Evolutionary conservation across 2,888 invertebrate species (phyloP).

Genomic region (Heliconius cydno): DNA sequence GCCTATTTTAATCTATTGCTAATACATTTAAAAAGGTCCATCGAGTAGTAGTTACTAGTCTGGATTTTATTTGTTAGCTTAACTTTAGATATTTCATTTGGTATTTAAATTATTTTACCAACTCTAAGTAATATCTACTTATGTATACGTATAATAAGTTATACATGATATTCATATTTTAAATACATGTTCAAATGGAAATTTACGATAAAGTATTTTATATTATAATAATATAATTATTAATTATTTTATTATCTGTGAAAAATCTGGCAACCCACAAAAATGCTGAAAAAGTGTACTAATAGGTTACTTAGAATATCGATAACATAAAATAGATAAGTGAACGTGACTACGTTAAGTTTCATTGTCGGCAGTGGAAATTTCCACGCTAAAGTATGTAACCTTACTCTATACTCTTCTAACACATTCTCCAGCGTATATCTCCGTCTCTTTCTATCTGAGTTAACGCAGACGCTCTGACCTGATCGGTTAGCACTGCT

Average conservation of each 20-base stretch:
- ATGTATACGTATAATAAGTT: too few species aligned
- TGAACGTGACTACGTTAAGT: slow-evolving; percentile 69
- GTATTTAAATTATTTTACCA: too few species aligned
- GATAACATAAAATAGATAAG: slow-evolving; percentile 53
- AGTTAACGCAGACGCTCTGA: slow-evolving; percentile 80
- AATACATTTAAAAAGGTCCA: too few species aligned
- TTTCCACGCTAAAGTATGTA: slow-evolving; percentile 81
- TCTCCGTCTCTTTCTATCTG: slow-evolving; percentile 63
- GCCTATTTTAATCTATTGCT: background rate
- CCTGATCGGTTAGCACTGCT: slow-evolving; percentile 70
- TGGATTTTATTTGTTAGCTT: too few species aligned
- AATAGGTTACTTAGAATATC: slow-evolving; percentile 44
- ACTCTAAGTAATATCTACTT: too few species aligned
- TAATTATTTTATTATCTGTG: background rate
- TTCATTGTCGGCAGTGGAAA: slow-evolving; percentile 83
- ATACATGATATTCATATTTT: too few species aligned
- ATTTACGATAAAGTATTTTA: too few species aligned
- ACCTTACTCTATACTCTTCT: slow-evolving; percentile 69
- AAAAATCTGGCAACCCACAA: background rate
- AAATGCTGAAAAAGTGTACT: background rate
- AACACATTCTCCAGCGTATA: slow-evolving; percentile 57
- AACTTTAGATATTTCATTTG: too few species aligned
- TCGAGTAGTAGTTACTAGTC: too few species aligned
- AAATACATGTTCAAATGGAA: too few species aligned
- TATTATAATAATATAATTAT: too few species aligned